A percentile compares a stretch with the other conserved stretches of the same genome.
Evolutionary conservation across 37 sponge, comb jelly and placozoan species (phyloP).

Genomic region (Petrosia ficiformis): DNA sequence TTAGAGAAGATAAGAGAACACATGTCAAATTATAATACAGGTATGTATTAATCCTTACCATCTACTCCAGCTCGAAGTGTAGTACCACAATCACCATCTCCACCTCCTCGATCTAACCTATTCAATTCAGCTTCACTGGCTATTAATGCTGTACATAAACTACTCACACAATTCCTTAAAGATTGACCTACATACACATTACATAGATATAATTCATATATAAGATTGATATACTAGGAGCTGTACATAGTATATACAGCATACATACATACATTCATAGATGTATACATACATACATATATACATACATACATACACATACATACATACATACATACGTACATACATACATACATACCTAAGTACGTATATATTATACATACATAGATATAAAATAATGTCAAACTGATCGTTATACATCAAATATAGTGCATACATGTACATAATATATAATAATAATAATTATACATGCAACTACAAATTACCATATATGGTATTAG

Average conservation of each 20-base stretch:
- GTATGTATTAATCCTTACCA: constrained; percentile 39
- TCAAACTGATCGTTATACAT: no score
- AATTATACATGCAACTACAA: no score
- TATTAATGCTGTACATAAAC: constrained; percentile 47
- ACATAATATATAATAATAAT: no score
- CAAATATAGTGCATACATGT: no score
- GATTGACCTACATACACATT: constrained; percentile 7
- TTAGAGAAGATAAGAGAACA: neutral
- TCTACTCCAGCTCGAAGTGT: constrained; percentile 67
- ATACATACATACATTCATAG: no score
- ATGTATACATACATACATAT: no score
- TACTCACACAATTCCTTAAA: constrained; percentile 45
- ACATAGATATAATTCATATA: neutral
- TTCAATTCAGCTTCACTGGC: constrained; percentile 63
- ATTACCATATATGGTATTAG: no score
- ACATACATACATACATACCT: no score
- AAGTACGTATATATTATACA: no score
- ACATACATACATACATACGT: no score
- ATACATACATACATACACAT: no score
- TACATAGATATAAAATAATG: no score
- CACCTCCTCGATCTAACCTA: constrained; percentile 84
- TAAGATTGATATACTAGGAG: neutral
- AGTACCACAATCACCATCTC: constrained; percentile 96
- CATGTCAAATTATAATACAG: neutral
- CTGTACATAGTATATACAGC: neutral